Percentiles rank a stretch among this genome's conserved stretches.
phyloP scores from a whole-genome alignment of 2,113 vertebrate genomes.

The Cepphus grylle region DNA sequence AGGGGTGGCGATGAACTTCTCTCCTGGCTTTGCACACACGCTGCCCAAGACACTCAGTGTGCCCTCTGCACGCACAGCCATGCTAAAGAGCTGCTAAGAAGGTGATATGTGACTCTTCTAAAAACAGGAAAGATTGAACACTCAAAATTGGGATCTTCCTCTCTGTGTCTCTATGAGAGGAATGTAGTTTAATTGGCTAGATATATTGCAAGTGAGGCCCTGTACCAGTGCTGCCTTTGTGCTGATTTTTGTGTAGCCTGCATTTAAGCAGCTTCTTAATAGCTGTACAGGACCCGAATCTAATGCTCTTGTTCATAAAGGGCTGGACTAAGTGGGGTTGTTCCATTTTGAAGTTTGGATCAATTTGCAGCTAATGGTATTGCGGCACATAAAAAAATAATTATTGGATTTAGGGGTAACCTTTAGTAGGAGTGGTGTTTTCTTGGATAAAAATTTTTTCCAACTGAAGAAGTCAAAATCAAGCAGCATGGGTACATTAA shows the following conservation, averaged over 20 bases:
- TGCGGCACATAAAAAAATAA: background rate
- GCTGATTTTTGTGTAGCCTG: background rate
- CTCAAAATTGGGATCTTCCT: background rate
- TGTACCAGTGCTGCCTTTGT: background rate
- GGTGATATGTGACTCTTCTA: background rate
- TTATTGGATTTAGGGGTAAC: background rate
- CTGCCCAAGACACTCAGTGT: background rate
- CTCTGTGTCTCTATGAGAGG: background rate
- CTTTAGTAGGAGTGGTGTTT: background rate
- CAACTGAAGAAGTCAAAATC: background rate
- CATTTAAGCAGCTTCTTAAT: background rate
- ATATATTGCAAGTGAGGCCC: background rate
- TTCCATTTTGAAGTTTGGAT: background rate
- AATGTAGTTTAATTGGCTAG: background rate
- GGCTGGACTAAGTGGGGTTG: background rate
- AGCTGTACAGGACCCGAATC: background rate
- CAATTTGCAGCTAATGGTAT: background rate
- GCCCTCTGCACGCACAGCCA: accelerated
- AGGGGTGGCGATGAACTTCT: accelerated
- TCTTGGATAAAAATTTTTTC: background rate
- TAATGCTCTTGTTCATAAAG: background rate
- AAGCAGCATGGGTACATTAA: background rate
- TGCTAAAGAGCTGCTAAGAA: background rate
- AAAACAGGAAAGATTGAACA: accelerated
- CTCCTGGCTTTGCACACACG: accelerated